Base-by-base conservation (phyloP, 1,140 invertebrate species). In the Achatina immaculata region DNA sequence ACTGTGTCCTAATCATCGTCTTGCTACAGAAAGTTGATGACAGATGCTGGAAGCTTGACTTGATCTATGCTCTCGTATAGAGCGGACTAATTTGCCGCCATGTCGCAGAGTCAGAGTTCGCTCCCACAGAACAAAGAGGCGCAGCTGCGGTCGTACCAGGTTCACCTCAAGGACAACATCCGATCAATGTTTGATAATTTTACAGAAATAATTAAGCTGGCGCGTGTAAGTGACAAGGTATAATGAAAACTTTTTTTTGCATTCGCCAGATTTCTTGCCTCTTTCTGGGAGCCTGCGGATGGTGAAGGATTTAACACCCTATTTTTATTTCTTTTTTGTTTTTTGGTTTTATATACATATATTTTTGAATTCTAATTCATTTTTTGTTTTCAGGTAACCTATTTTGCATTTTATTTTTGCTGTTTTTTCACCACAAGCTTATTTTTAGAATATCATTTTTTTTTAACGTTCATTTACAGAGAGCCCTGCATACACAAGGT, bases 141-240 rank as follows among this genome's bases (percentile, higher is more conserved):
- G 28, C 91, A 98, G 40, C 91, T 99, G 6, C 98, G 98, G 92
- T 97, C 96, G 0, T 99, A 98, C 88, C 96, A 95, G 68, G 97
- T 96, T 21, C 92, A 96, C 76, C 91, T 99, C 21, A 98, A 98
- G 92, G 97, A 98, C 91, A 97, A 98, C 92, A 95, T 98, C 0
- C 97, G 96, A 92, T 97, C 97, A 75, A 98, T 99, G 96, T 90
- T 98, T 45, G 97, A 98, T 90, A 99, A 99, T 91, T 99, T 97
- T 92, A 95, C 92, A 95, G 97, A 99, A 93, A 98, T 98, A 58
- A 94, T 99, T 21, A 98, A 97, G 92, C 89, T 98, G 21, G 96
- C 96, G 0, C 95, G 97, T 92, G 95, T 90, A 85, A 85, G 85
- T 82, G 45, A 62, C 45, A 72, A 78, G 76, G 76, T 78, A 78